Base-by-base conservation (phyloP, 2,797 vertebrate species). In the Urophycis tenuis region DNA sequence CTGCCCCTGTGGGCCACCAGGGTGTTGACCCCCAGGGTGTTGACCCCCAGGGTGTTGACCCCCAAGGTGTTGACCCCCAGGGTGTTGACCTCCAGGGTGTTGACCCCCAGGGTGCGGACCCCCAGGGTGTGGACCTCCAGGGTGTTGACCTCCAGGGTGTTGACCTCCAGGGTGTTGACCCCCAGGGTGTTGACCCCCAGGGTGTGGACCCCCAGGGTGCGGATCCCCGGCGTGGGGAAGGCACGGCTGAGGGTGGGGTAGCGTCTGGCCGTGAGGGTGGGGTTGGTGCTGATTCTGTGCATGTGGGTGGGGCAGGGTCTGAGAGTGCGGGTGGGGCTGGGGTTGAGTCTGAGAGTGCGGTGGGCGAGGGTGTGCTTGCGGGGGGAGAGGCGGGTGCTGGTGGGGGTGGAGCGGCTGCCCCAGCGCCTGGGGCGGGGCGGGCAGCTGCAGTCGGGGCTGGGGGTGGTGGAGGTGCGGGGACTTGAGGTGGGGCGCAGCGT, bases 381-480 rank as follows among this genome's bases (percentile, higher is more conserved):
- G 71, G 78, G 78, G 76, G n/a, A 34, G 80, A 2, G 53, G 67
- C 3, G 82, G 89, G 45, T 81, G 90, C 80, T 92, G 89, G 88
- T 92, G 88, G 77, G 87, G 85, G 9, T 74, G 84, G 45, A 84
- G 83, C 0, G 85, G 87, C 14, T 86, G 89, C 71, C 82, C 87
- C 0, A 87, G 92, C 64, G 88, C 79, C 83, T 86, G 91, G 39
- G 83, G 84, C 0, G 83, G 89, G 74, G 83, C 85, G 2, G 88
- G 86, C 34, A 87, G 80, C 19, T 89, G 90, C 29, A 84, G 90
- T 12, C 82, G 72, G 33, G 81, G 82, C 15, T 87, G 90, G 75
- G 90, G 79, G 76, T 78, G 30, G 17, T 71, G 85, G 53, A 83
- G 89, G 79, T 86, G 91, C 77, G 86, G 91, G 70, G 89, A 88